phyloP scores from a whole-genome alignment of 2,113 vertebrate species.

The Aspiorhynchus laticeps region DNA sequence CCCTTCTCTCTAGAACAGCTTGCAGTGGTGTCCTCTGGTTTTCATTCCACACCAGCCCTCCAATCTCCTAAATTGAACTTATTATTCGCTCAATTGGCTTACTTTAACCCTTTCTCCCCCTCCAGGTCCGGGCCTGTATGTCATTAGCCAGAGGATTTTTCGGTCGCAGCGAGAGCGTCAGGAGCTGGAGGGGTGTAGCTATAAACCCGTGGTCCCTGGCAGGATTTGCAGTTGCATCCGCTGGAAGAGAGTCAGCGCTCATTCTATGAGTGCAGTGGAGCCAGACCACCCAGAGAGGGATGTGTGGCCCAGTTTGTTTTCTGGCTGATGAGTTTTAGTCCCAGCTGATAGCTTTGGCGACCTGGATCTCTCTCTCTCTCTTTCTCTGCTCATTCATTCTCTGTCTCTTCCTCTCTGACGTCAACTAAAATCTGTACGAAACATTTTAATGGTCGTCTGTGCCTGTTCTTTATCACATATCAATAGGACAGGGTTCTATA shows the following conservation, averaged over 20 bases:
- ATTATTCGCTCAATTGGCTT: constrained; percentile 83
- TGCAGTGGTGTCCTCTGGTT: constrained; percentile 77
- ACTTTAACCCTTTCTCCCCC: constrained; percentile 73
- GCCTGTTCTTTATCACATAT: background rate
- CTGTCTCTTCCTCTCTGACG: constrained; percentile 25
- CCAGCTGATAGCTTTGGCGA: constrained; percentile 42
- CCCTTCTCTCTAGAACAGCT: constrained; percentile 62
- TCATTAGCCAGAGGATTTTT: constrained; percentile 75
- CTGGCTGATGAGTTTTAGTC: constrained; percentile 50
- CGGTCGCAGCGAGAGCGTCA: constrained; percentile 47
- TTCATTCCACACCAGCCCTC: constrained; percentile 73
- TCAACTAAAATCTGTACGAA: background rate
- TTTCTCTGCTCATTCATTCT: constrained; percentile 19
- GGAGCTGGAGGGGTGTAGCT: constrained; percentile 65
- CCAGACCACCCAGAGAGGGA: constrained; percentile 74
- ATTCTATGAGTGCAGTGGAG: constrained; percentile 55
- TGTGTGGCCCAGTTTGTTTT: constrained; percentile 62
- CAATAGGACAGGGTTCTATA: background rate
- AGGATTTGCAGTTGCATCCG: constrained; percentile 58
- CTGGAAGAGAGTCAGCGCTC: constrained; percentile 66
- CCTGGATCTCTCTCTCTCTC: constrained; percentile 31
- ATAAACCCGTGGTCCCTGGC: constrained; percentile 62
- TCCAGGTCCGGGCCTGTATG: constrained; percentile 75
- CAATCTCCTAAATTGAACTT: constrained; percentile 81
- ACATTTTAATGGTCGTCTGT: constrained; percentile 34